Percentiles rank a stretch among this genome's conserved stretches.
Evolutionary conservation across 2,113 vertebrate species (phyloP).

Genomic region (Noturus placidus): DNA sequence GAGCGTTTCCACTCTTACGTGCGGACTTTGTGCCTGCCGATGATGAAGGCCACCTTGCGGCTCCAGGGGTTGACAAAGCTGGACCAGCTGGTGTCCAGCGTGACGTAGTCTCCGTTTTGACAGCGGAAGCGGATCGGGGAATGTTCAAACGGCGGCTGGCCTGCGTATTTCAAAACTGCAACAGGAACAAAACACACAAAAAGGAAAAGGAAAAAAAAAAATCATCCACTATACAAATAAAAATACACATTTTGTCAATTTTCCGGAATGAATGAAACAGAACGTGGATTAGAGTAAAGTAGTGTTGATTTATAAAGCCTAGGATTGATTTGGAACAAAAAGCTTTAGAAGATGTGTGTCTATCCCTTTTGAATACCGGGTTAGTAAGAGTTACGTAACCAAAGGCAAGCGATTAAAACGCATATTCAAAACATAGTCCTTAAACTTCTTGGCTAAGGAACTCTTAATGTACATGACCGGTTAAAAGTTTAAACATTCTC

Average conservation of each 20-base stretch:
- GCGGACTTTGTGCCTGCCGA: conserved; percentile 86
- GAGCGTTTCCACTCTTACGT: conserved; percentile 73
- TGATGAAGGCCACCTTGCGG: conserved; percentile 85
- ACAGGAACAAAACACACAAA: neutral
- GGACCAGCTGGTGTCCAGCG: conserved; percentile 89
- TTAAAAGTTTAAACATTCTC: too few species aligned
- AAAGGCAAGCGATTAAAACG: neutral
- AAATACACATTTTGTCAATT: neutral
- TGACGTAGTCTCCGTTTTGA: conserved; percentile 86
- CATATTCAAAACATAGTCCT: neutral
- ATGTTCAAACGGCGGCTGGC: conserved; percentile 85
- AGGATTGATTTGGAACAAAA: neutral
- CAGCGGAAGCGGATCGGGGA: conserved; percentile 82
- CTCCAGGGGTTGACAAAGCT: conserved; percentile 93
- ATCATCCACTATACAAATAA: neutral
- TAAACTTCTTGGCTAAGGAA: neutral
- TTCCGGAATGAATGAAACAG: neutral
- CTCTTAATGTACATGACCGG: neutral
- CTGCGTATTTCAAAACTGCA: conserved; percentile 83
- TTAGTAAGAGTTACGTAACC: neutral
- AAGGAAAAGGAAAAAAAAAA: neutral
- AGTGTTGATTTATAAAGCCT: neutral
- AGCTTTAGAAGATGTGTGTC: neutral
- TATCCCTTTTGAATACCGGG: neutral
- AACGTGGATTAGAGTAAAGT: neutral